A percentile compares a stretch with the other conserved stretches of the same genome.
These are phyloP conservation scores for Loxodonta africana DNA, from an alignment of 2,113 vertebrate species.

Conservation along the genomic window DNA sequence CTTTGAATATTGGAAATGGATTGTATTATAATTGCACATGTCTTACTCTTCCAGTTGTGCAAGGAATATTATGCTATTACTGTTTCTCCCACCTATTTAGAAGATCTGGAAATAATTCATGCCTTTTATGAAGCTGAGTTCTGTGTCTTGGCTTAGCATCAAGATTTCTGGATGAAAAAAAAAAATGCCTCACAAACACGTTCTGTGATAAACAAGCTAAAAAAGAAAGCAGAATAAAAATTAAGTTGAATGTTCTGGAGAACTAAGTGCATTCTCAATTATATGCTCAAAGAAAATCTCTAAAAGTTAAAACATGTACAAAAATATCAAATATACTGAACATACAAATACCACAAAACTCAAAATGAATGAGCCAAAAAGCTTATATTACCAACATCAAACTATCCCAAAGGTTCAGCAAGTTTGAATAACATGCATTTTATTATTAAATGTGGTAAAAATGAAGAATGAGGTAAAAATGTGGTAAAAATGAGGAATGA, in stretches of 20 bases:
- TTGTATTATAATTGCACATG: background rate
- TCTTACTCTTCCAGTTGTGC: background rate
- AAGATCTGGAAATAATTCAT: slow-evolving; percentile 47
- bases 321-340: slow-evolving; percentile 71
- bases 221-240: slow-evolving; percentile 65
- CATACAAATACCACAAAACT: slow-evolving; percentile 74
- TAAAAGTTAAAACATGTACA: slow-evolving; percentile 67
- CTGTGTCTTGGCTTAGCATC: slow-evolving; percentile 57
- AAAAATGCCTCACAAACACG: slow-evolving; percentile 44
- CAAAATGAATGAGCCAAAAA: slow-evolving; percentile 67
- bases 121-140: slow-evolving; percentile 57
- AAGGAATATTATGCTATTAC: slow-evolving; percentile 26
- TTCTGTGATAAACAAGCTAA: slow-evolving; percentile 46
- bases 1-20: slow-evolving; percentile 16
- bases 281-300: slow-evolving; percentile 64
- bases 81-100: slow-evolving; percentile 39
- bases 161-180: slow-evolving; percentile 19
- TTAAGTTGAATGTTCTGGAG: slow-evolving; percentile 51
- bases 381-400: slow-evolving; percentile 63
- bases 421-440: slow-evolving; percentile 76
- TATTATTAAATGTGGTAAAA: slow-evolving; percentile 76
- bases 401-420: slow-evolving; percentile 60
- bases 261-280: slow-evolving; percentile 71
- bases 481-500: slow-evolving; percentile 74
- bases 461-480: slow-evolving; percentile 68